Percentiles rank a stretch among this genome's conserved stretches.
phyloP scores from a whole-genome alignment of 2,888 invertebrate genomes.

The Eilema sororculum region DNA sequence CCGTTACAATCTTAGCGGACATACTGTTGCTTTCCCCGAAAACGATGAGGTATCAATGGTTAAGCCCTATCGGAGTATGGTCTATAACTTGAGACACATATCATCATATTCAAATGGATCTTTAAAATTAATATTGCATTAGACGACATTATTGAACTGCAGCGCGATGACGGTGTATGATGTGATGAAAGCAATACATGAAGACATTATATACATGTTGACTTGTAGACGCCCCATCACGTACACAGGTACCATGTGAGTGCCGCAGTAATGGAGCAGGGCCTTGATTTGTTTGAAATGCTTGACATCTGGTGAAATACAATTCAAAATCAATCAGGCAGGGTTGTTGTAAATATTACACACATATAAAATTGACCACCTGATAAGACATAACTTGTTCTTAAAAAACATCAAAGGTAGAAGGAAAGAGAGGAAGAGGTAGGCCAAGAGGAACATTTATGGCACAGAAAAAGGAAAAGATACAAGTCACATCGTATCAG shows the following conservation, averaged over 20 bases:
- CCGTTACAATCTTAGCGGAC: too few species aligned
- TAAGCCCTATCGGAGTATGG: not conserved
- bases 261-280: not conserved
- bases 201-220: constrained; percentile 9
- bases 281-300: constrained; percentile 5
- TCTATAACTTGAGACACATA: too few species aligned
- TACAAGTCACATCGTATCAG: too few species aligned
- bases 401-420: too few species aligned
- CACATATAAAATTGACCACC: too few species aligned
- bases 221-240: constrained; percentile 8
- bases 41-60: not conserved
- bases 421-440: too few species aligned
- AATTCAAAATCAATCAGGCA: not conserved
- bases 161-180: constrained; percentile 6
- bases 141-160: constrained; percentile 7
- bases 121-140: not conserved
- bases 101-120: too few species aligned
- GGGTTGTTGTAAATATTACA: too few species aligned
- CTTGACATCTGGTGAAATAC: not conserved
- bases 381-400: too few species aligned
- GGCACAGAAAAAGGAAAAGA: too few species aligned
- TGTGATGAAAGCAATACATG: not conserved
- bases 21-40: too few species aligned
- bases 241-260: not conserved
- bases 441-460: too few species aligned